A percentile compares a stretch with the other conserved stretches of the same genome.
These are phyloP conservation scores for Sycobia sp. DNA, from an alignment of 1,140 invertebrate species.

Conservation along the genomic window DNA sequence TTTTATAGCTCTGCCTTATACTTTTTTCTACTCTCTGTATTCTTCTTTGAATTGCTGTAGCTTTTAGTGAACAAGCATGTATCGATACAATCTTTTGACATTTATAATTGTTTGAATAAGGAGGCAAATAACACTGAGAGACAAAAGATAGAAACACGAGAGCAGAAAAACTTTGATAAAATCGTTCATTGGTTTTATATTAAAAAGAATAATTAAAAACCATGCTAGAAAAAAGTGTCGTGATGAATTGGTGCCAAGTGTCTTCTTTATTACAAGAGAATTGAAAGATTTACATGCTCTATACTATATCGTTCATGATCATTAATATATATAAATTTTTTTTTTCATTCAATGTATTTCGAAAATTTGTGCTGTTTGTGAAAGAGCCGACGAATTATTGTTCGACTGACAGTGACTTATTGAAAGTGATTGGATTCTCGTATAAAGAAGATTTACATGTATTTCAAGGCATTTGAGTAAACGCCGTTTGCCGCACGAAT, in stretches of 20 bases:
- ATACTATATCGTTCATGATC: conserved; percentile 22
- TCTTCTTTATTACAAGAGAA: conserved; percentile 40
- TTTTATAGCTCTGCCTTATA: conserved; percentile 23
- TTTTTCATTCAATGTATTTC: conserved; percentile 15
- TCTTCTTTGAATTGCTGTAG: background rate
- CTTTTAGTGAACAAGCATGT: too few species aligned
- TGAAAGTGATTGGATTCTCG: too few species aligned
- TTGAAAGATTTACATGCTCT: conserved; percentile 43
- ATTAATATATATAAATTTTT: conserved; percentile 9
- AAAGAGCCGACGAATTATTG: too few species aligned
- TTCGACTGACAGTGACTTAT: too few species aligned
- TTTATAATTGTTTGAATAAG: background rate
- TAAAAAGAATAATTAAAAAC: conserved; percentile 46
- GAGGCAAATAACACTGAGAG: conserved; percentile 1
- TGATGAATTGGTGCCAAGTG: conserved; percentile 44
- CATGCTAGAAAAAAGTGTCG: conserved; percentile 53
- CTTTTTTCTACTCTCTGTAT: conserved; percentile 44
- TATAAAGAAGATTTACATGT: too few species aligned
- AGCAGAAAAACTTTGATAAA: conserved; percentile 32
- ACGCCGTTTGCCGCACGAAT: background rate
- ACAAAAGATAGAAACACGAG: conserved; percentile 27
- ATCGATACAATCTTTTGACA: too few species aligned
- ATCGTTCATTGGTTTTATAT: conserved; percentile 12
- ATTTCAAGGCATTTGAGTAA: too few species aligned
- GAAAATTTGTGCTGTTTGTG: conserved; percentile 23